A percentile compares a stretch with the other conserved stretches of the same genome.
Evolutionary conservation across 2,797 vertebrate species (phyloP).

Genomic region (Acanthurus tractus): DNA sequence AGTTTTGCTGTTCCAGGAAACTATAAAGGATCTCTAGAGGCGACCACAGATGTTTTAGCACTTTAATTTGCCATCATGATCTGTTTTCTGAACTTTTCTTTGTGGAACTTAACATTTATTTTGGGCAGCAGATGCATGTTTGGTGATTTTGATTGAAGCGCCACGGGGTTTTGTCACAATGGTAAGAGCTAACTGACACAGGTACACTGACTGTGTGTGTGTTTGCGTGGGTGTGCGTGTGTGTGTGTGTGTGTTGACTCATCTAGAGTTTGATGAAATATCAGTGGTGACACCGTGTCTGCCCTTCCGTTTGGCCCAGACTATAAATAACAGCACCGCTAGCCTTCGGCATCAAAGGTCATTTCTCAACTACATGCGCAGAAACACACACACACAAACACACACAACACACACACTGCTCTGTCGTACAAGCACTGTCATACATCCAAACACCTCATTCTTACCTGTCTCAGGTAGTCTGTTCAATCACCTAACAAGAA

Average conservation of each 20-base stretch:
- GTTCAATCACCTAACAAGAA: slow-evolving; percentile 7
- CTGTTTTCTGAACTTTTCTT: slow-evolving; percentile 25
- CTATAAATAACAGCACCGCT: slow-evolving; percentile 70
- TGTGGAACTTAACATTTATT: slow-evolving; percentile 33
- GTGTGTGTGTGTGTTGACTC: slow-evolving; percentile 24
- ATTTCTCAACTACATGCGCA: slow-evolving; percentile 40
- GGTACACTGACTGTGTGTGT: slow-evolving; percentile 26
- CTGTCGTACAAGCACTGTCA: slow-evolving; percentile 3
- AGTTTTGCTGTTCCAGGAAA: slow-evolving; percentile 34
- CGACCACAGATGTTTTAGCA: slow-evolving; percentile 31
- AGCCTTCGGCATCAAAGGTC: slow-evolving; percentile 61
- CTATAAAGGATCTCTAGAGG: slow-evolving; percentile 8
- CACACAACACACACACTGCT: slow-evolving; percentile 21
- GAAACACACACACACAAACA: slow-evolving; percentile 4
- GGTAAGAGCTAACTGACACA: slow-evolving; percentile 41
- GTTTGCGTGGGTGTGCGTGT: slow-evolving; percentile 15
- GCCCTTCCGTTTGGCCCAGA: slow-evolving; percentile 46
- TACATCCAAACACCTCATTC: slow-evolving; percentile 6
- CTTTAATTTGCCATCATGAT: slow-evolving; percentile 35
- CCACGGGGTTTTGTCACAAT: slow-evolving; percentile 20
- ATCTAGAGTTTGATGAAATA: slow-evolving; percentile 61
- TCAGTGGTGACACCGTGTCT: slow-evolving; percentile 55
- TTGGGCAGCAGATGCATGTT: slow-evolving; percentile 25
- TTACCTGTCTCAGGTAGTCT: slow-evolving; percentile 29
- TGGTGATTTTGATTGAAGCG: slow-evolving; percentile 19